Percentiles rank a stretch among this genome's conserved stretches.
Evolutionary conservation across 2,888 invertebrate species (phyloP).

Genomic region (Cephus pygmeus): DNA sequence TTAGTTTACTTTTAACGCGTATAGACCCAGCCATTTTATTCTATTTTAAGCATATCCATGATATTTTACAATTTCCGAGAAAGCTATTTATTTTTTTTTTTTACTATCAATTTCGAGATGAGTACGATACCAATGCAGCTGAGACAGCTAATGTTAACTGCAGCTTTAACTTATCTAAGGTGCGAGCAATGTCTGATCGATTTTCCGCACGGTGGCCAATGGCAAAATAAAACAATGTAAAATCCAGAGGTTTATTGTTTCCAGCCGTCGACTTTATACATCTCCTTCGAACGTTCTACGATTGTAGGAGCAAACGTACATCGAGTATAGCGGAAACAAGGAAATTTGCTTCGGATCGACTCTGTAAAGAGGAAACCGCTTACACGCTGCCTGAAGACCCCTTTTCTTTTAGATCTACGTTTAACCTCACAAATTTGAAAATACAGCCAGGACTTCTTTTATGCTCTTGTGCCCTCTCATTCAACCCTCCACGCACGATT

Average conservation of each 20-base stretch:
- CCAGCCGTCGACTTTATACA: conserved; percentile 12
- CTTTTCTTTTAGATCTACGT: not conserved
- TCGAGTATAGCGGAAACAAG: conserved; percentile 4
- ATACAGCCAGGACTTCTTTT: not conserved
- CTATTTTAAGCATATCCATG: not conserved
- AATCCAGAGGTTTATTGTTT: conserved; percentile 19
- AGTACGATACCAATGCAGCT: not conserved
- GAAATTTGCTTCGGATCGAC: conserved; percentile 20
- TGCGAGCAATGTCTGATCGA: conserved; percentile 1
- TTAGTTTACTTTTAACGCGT: not conserved
- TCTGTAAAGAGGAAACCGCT: not conserved
- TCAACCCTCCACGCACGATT: not conserved
- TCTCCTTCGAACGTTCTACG: conserved; percentile 12
- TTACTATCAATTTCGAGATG: not conserved
- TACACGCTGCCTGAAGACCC: not conserved
- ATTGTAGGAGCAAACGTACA: conserved; percentile 10
- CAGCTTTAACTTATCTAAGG: not conserved
- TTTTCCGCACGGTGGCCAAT: conserved; percentile 16
- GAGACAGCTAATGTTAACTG: not conserved
- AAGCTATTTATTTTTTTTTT: not conserved
- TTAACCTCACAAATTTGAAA: not conserved
- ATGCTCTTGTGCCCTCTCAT: not conserved
- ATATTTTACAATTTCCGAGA: not conserved
- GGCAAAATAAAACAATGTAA: conserved; percentile 19
- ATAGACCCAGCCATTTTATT: not conserved